Evolutionary conservation across 1,140 invertebrate species (phyloP).

Genomic region (Heterodera schachtii): DNA sequence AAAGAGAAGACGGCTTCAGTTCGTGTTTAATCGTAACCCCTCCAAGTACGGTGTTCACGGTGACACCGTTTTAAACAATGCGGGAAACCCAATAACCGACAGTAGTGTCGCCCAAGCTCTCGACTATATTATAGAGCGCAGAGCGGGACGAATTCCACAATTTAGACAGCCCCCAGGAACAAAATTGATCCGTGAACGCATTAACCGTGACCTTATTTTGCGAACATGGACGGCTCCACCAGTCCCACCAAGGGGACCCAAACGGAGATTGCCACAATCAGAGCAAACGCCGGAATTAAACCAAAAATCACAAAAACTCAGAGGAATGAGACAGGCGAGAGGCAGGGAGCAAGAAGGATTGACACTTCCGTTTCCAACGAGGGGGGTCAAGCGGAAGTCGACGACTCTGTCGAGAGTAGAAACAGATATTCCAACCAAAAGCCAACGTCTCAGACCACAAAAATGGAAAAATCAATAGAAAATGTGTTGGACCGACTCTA

Average conservation of each 20-base stretch:
- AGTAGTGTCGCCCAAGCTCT: neutral
- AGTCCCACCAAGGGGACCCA: no score
- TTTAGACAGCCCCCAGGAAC: neutral
- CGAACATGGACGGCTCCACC: neutral
- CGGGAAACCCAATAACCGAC: neutral
- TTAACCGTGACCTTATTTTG: neutral
- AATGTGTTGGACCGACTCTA: slow-evolving; percentile 30
- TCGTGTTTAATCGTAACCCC: neutral
- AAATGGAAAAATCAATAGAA: neutral
- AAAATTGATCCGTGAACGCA: neutral
- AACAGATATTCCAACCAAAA: no score
- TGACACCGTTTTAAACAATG: neutral
- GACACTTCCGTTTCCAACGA: no score
- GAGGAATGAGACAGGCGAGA: no score
- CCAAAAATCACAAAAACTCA: no score
- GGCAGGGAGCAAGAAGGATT: no score
- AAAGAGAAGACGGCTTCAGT: neutral
- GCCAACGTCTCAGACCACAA: neutral
- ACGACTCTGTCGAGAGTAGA: no score
- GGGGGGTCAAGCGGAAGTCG: no score
- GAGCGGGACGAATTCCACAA: neutral
- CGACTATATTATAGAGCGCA: neutral
- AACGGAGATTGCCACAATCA: no score
- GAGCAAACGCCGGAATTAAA: no score
- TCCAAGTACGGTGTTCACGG: neutral